Conservation (phyloP, 1,140 invertebrate genomes). For the Parasteatoda tepidariorum region DNA sequence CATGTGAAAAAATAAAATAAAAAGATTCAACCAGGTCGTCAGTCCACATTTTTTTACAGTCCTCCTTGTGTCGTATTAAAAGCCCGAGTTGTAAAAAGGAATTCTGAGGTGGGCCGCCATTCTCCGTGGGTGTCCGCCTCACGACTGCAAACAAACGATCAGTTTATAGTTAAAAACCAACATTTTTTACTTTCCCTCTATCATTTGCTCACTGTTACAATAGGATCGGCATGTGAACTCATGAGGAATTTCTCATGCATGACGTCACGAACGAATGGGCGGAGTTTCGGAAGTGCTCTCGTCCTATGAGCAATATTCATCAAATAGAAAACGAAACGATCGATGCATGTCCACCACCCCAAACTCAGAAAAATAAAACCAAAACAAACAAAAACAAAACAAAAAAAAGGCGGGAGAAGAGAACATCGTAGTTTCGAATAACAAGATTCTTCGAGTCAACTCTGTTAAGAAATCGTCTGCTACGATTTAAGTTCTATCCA, state of each 20-base stretch:
- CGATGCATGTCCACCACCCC: neutral
- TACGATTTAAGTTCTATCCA: neutral
- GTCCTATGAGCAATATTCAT: neutral
- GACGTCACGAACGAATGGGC: neutral
- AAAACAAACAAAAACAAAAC: constrained; percentile 3
- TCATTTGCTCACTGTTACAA: neutral
- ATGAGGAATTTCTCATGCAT: neutral
- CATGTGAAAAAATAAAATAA: neutral
- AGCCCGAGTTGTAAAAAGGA: neutral
- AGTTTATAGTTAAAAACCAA: constrained; percentile 15
- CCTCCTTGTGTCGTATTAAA: neutral
- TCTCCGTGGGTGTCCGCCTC: constrained; percentile 30
- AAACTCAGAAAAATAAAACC: neutral
- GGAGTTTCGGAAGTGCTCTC: neutral
- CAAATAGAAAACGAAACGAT: neutral
- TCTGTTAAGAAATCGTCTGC: neutral
- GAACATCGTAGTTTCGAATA: neutral
- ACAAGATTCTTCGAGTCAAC: neutral
- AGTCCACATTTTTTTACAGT: neutral
- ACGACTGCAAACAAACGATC: constrained; percentile 34
- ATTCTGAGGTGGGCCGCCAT: neutral
- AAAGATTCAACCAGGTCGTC: neutral
- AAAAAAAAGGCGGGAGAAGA: neutral
- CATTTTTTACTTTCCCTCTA: neutral
- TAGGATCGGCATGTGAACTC: neutral